Evolutionary conservation across 2,888 invertebrate genomes (phyloP).

Genomic region (Pimpla rufipes): DNA sequence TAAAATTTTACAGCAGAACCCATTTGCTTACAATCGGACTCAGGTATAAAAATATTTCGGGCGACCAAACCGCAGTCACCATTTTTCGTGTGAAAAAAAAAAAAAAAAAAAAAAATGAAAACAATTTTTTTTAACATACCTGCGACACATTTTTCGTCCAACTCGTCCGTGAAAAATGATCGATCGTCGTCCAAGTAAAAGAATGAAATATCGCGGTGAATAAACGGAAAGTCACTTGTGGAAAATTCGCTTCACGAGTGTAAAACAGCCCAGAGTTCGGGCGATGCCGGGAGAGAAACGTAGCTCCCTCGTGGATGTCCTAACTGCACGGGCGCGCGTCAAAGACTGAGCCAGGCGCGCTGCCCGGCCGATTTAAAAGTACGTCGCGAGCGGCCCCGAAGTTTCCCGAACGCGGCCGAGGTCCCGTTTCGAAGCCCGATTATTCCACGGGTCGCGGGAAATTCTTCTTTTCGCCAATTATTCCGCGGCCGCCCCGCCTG

Average conservation of each 20-base stretch:
- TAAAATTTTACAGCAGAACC: too few species aligned
- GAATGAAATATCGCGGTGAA: background rate
- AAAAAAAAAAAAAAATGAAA: too few species aligned
- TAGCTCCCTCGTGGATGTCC: slow-evolving; percentile 62
- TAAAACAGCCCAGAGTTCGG: slow-evolving; percentile 7
- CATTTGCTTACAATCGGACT: too few species aligned
- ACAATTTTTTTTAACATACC: slow-evolving; percentile 47
- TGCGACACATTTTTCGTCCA: slow-evolving; percentile 58
- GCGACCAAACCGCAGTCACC: too few species aligned
- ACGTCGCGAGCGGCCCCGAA: slow-evolving; percentile 74
- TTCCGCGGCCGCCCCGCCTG: background rate
- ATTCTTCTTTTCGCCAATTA: slow-evolving; percentile 32
- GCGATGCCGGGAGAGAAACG: slow-evolving; percentile 19
- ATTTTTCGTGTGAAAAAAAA: too few species aligned
- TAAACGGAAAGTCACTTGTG: slow-evolving; percentile 42
- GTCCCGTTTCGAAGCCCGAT: slow-evolving; percentile 77
- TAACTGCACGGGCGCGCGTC: slow-evolving; percentile 78
- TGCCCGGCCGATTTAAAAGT: slow-evolving; percentile 76
- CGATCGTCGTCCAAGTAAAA: slow-evolving; percentile 2
- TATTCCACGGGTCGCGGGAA: slow-evolving; percentile 34
- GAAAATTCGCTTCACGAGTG: slow-evolving; percentile 9
- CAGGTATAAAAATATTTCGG: too few species aligned
- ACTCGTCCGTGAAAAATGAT: background rate
- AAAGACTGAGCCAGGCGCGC: slow-evolving; percentile 78
- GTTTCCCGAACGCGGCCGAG: slow-evolving; percentile 79